A percentile compares a stretch with the other conserved stretches of the same genome.
These are phyloP conservation scores for Stomorhina lunata DNA, from an alignment of 2,888 invertebrate species.

Conservation along the genomic window DNA sequence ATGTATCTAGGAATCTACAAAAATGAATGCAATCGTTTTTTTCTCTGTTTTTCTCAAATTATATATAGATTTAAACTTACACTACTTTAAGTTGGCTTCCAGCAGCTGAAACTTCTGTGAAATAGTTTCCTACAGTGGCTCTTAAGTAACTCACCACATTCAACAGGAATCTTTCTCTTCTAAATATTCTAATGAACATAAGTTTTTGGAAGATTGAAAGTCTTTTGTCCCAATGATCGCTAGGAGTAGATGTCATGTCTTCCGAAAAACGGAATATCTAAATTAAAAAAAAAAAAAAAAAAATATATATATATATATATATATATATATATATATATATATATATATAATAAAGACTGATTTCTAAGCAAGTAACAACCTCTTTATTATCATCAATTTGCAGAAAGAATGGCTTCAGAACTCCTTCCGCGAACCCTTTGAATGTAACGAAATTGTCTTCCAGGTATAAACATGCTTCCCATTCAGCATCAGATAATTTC, in stretches of 20 bases:
- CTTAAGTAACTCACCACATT: conserved; percentile 90
- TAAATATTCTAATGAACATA: conserved; percentile 87
- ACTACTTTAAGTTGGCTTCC: conserved; percentile 78
- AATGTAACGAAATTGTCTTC: conserved; percentile 82
- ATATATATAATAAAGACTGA: too few relatives aligned
- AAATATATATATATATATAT: background rate
- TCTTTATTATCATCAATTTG: conserved; percentile 83
- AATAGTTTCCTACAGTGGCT: conserved; percentile 87
- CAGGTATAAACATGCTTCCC: conserved; percentile 85
- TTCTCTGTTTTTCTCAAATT: too few relatives aligned
- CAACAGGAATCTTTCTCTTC: conserved; percentile 90
- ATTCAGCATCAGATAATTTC: conserved; percentile 84
- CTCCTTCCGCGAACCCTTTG: conserved; percentile 81
- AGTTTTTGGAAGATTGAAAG: conserved; percentile 89
- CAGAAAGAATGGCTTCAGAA: conserved; percentile 82
- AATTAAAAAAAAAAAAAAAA: too few relatives aligned
- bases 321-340: background rate
- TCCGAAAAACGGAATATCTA: conserved; percentile 83
- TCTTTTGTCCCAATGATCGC: conserved; percentile 83
- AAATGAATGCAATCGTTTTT: background rate
- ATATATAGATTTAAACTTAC: conserved; percentile 69
- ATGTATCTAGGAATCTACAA: conserved; percentile 86
- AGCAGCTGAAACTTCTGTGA: conserved; percentile 90
- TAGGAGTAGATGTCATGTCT: conserved; percentile 69
- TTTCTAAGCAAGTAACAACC: too few relatives aligned